Percentiles rank a stretch among this genome's conserved stretches.
phyloP scores from a whole-genome alignment of 2,797 vertebrate genomes.

The Typhlichthys subterraneus region DNA sequence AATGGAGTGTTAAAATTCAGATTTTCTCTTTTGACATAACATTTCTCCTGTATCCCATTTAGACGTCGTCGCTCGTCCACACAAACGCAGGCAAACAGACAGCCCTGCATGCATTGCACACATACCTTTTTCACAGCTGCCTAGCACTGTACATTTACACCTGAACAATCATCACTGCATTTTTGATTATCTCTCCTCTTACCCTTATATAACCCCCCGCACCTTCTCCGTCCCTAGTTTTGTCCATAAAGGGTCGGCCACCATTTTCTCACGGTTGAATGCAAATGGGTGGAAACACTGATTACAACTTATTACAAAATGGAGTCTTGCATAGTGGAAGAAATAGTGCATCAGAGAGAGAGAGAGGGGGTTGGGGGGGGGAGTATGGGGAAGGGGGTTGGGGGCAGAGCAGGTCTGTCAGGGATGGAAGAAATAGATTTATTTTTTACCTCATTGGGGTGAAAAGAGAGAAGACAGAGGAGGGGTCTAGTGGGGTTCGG shows the following conservation, averaged over 20 bases:
- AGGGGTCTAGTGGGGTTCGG: conserved; percentile 45
- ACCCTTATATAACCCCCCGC: conserved; percentile 30
- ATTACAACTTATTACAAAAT: conserved; percentile 86
- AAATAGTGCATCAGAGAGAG: conserved; percentile 75
- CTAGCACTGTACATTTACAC: conserved; percentile 16
- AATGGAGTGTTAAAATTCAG: conserved; percentile 71
- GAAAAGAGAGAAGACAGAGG: conserved; percentile 55
- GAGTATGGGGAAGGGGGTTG: conserved; percentile 56
- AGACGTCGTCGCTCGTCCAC: conserved; percentile 23
- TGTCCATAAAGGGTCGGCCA: conserved; percentile 67
- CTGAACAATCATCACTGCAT: conserved; percentile 41
- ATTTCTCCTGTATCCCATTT: conserved; percentile 45
- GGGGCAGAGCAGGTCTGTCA: conserved; percentile 60
- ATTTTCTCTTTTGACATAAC: conserved; percentile 73
- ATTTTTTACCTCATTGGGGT: conserved; percentile 71
- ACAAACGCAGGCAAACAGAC: conserved; percentile 27
- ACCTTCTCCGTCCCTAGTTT: conserved; percentile 43
- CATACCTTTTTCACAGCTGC: conserved; percentile 11
- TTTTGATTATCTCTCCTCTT: conserved; percentile 62
- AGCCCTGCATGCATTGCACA: conserved; percentile 24
- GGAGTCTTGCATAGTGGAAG: conserved; percentile 80
- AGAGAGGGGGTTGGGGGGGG: conserved; percentile 57
- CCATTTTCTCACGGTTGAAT: conserved; percentile 83
- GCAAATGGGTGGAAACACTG: conserved; percentile 80
- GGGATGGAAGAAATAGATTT: conserved; percentile 83